Percentiles rank a stretch among this genome's conserved stretches.
Evolutionary conservation across 2,113 vertebrate genomes (phyloP).

Genomic region (Vanacampus margaritifer): DNA sequence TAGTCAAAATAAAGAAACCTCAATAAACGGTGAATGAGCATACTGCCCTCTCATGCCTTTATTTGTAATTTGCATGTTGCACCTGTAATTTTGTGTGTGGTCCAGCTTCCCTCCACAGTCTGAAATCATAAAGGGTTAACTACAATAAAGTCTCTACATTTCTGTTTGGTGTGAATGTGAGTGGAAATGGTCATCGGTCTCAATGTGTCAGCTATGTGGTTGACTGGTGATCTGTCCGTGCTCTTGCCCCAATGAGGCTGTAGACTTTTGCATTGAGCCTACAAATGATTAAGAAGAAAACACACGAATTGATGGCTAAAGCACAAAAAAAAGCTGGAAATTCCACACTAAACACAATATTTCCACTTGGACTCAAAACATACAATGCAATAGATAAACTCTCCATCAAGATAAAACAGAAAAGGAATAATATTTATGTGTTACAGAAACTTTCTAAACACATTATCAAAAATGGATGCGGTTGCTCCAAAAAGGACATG

Average conservation of each 20-base stretch:
- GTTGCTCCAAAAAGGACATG: slow-evolving; percentile 20
- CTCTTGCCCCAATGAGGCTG: not conserved
- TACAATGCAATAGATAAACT: not conserved
- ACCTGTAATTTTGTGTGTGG: not conserved
- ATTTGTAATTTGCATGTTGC: not conserved
- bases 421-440: not conserved
- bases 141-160: not conserved
- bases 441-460: not conserved
- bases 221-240: not conserved
- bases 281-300: not conserved
- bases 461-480: not conserved
- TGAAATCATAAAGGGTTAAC: not conserved
- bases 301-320: not conserved
- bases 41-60: not conserved
- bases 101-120: not conserved
- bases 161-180: not conserved
- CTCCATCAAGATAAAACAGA: not conserved
- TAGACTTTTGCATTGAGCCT: not conserved
- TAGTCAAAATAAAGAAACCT: not conserved
- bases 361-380: not conserved
- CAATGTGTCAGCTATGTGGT: not conserved
- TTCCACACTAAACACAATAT: not conserved
- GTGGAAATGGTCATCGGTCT: not conserved
- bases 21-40: not conserved
- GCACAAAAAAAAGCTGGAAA: not conserved